Evolutionary conservation across 2,113 vertebrate genomes (phyloP), one percentile per base, ranked within the genome.

Genomic region (Pelvicachromis taeniatus): DNA sequence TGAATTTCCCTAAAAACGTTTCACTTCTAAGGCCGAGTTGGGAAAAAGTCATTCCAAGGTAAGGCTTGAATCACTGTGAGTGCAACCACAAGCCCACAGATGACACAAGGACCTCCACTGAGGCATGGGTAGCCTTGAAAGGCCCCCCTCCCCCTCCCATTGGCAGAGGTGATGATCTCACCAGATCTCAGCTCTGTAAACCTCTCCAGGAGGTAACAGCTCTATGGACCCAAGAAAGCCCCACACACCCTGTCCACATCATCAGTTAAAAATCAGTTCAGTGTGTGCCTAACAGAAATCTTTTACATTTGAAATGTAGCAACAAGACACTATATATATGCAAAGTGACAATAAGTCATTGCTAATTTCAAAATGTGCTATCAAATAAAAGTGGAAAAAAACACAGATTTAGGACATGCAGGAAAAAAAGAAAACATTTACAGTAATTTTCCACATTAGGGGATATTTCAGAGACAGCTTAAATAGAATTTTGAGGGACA

Each of bases 121-220:
- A 91, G 89, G 84, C 84, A 91, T 89, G 92, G 91, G 85, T 29
- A 85, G 85, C 91, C 78, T 91, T 89, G 92, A 89, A 88, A 93
- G 91, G 83, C 10, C 78, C 68, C 33, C 81, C 58, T 73, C 83
- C 87, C 86, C 54, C 87, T 92, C 80, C 87, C 91, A 94, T 93
- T 92, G 90, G 87, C 52, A 88, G 82, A 89, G 93, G 91, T 83
- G 88, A 93, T 91, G 91, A 92, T 70, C 83, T 92, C 91, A 92
- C 90, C 88, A 89, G 85, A 85, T 85, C 78, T 87, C 80, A 19
- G 78, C 70, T 90, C 79, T 88, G 85, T 82, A 84, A 87, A 88
- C 77, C 56, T 81, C 61, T 82, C 42, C 87, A 75, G 92, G 92
- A 92, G 94, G 90, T 85, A 59, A 77, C 89, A 68, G 59, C 54